A percentile compares a stretch with the other conserved stretches of the same genome.
Conservation (phyloP, 2,113 vertebrate genomes). For the Lophius piscatorius region DNA sequence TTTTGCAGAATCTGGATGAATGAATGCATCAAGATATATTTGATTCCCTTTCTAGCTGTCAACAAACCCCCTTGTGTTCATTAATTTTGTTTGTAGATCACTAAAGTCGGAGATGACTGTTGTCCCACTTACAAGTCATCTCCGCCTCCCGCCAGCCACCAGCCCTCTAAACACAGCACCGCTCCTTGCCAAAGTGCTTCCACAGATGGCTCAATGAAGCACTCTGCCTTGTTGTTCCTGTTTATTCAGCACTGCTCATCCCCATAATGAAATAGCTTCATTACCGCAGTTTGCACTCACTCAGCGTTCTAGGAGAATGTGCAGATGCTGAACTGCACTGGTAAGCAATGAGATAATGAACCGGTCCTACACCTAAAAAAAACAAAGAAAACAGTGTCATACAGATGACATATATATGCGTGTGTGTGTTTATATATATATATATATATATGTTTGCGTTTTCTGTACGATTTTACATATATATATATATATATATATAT, state of each 20-base stretch:
- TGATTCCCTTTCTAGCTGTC: conserved; percentile 4
- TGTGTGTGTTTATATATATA: no score
- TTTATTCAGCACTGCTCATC: conserved; percentile 77
- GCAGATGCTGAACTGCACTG: conserved; percentile 67
- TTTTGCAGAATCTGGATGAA: conserved; percentile 3
- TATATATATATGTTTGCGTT: no score
- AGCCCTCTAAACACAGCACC: conserved; percentile 66
- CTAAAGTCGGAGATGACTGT: conserved; percentile 42
- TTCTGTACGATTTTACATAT: no score
- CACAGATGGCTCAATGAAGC: conserved; percentile 75
- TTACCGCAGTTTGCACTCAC: conserved; percentile 74
- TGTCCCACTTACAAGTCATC: conserved; percentile 56
- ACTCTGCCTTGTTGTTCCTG: conserved; percentile 69
- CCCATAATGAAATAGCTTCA: conserved; percentile 76
- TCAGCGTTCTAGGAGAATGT: conserved; percentile 60
- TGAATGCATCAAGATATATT: no score
- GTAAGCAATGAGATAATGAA: conserved; percentile 55
- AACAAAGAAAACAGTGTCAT: conserved; percentile 10
- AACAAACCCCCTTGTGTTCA: conserved; percentile 1
- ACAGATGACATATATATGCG: conserved; percentile 15
- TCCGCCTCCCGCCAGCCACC: conserved; percentile 52
- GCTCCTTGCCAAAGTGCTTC: conserved; percentile 65
- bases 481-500: no score
- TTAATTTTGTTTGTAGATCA: conserved; percentile 38
- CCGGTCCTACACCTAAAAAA: conserved; percentile 13